Evolutionary conservation across 2,113 vertebrate genomes (phyloP).

Genomic region (Psophia crepitans): DNA sequence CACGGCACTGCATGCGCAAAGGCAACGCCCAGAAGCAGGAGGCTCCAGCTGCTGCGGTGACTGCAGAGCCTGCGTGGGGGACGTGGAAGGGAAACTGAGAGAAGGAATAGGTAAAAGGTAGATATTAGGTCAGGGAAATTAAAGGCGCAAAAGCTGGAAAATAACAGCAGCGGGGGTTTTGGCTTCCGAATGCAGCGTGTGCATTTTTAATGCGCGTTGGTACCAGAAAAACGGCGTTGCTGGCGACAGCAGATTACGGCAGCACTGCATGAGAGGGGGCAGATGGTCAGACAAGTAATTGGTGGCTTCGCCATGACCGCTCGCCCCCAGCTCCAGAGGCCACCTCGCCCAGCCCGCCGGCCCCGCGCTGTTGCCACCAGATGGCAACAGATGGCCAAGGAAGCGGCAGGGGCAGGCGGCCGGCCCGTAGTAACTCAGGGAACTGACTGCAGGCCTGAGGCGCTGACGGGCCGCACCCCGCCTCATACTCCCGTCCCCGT

Average conservation of each 20-base stretch:
- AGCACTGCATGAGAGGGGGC: neutral
- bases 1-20: neutral
- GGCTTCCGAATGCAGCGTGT: neutral
- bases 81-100: neutral
- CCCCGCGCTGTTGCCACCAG: neutral
- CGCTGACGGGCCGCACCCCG: no score
- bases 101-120: neutral
- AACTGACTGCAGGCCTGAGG: no score
- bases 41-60: neutral
- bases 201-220: neutral
- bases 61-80: neutral
- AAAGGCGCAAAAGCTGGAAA: neutral
- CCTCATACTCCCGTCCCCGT: no score
- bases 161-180: neutral
- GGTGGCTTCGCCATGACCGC: neutral
- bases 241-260: neutral
- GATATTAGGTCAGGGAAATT: neutral
- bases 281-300: neutral
- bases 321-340: no score
- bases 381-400: conserved; percentile 17
- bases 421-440: no score
- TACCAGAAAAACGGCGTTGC: neutral
- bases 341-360: neutral
- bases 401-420: no score
- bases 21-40: fast-evolving